Evolutionary conservation across 2,888 invertebrate species (phyloP).

Genomic region (Lithosia quadra): DNA sequence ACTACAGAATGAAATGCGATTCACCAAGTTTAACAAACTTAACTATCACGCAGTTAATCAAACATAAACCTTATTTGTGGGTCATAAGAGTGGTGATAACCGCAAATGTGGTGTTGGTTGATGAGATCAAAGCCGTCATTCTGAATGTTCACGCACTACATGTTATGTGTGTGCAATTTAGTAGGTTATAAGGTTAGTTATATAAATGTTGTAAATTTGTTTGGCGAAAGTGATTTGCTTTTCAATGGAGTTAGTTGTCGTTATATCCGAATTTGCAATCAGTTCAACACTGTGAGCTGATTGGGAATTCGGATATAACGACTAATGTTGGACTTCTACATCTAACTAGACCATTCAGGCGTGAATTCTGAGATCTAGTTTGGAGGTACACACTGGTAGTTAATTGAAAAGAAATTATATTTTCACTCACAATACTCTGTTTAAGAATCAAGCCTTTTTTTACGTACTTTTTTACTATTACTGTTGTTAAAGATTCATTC

Average conservation of each 20-base stretch:
- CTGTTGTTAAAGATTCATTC: too few species aligned
- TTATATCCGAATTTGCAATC: not conserved
- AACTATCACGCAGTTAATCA: conserved; percentile 33
- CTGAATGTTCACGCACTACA: conserved; percentile 78
- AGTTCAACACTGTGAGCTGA: not conserved
- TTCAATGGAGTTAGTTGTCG: not conserved
- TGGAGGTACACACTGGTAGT: too few species aligned
- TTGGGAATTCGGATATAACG: not conserved
- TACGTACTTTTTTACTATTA: too few species aligned
- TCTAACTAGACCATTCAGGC: not conserved
- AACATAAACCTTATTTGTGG: conserved; percentile 47
- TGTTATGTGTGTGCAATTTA: conserved; percentile 70
- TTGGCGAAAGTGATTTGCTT: conserved; percentile 24
- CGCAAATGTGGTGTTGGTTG: conserved; percentile 40
- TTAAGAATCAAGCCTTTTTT: too few species aligned
- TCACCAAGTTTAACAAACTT: conserved; percentile 56
- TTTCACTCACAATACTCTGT: too few species aligned
- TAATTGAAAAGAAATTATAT: too few species aligned
- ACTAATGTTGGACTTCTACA: too few species aligned
- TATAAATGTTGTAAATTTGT: conserved; percentile 64
- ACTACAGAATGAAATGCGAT: conserved; percentile 64
- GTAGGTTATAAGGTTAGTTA: conserved; percentile 79
- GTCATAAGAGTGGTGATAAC: conserved; percentile 36
- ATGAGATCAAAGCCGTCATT: conserved; percentile 68
- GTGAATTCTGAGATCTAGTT: not conserved